Conservation (phyloP, 2,888 invertebrate genomes). For the Imbricaverruca yamaguchii region DNA sequence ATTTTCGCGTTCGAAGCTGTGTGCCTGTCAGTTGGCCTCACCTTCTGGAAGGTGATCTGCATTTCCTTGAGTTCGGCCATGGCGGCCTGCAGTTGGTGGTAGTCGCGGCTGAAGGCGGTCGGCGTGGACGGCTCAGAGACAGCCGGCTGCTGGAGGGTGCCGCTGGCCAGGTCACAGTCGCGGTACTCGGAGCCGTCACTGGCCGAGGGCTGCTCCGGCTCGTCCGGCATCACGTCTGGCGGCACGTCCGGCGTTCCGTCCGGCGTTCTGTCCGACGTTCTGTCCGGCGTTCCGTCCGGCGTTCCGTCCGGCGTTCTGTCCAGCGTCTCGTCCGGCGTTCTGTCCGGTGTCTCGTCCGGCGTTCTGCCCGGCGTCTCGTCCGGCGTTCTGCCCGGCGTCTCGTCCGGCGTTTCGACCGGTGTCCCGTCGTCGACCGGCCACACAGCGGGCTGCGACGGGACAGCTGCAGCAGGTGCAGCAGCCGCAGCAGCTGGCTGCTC, state of each 20-base stretch:
- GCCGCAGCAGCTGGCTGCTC: neutral
- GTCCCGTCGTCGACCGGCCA: neutral
- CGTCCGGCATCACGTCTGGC: no score
- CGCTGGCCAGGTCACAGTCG: neutral
- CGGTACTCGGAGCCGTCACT: constrained; percentile 1
- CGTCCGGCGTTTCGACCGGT: neutral
- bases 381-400: no score
- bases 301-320: neutral
- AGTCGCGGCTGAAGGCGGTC: neutral
- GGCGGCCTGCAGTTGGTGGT: neutral
- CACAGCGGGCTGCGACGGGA: neutral
- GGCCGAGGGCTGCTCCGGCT: neutral
- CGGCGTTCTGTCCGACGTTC: neutral
- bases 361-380: no score
- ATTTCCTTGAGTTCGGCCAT: neutral
- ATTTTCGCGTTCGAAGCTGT: neutral
- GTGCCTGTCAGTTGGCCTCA: neutral
- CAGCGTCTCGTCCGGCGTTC: no score
- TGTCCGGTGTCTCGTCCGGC: no score
- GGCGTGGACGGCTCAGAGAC: neutral
- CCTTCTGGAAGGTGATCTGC: neutral
- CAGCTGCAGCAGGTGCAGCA: neutral
- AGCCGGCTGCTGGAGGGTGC: neutral
- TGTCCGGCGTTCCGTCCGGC: neutral
- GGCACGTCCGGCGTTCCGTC: neutral